phyloP scores from a whole-genome alignment of 1,140 invertebrate species.

The Calephelis virginiensis region DNA sequence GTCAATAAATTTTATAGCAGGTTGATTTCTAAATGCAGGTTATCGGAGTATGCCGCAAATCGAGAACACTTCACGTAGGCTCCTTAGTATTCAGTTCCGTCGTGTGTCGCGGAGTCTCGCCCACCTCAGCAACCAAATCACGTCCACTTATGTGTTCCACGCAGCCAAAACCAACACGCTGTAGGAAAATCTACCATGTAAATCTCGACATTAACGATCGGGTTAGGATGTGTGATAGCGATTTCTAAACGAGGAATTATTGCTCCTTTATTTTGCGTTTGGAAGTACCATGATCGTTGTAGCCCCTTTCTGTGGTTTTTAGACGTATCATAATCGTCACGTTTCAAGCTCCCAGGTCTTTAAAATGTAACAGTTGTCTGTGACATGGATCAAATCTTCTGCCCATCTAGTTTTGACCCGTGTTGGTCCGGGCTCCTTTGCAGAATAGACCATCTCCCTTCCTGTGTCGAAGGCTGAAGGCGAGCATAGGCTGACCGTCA shows the following conservation, averaged over 20 bases:
- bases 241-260: constrained; percentile 43
- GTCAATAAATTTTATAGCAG: constrained; percentile 71
- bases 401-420: too few species aligned
- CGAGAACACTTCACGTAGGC: constrained; percentile 60
- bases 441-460: too few species aligned
- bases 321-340: too few species aligned
- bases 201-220: constrained; percentile 74
- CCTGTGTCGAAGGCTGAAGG: too few species aligned
- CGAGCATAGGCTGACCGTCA: too few species aligned
- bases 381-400: too few species aligned
- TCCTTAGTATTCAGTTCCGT: constrained; percentile 69
- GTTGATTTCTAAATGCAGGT: constrained; percentile 73
- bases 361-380: too few species aligned
- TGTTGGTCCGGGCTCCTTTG: too few species aligned
- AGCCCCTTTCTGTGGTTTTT: too few species aligned
- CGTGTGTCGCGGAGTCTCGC: constrained; percentile 50
- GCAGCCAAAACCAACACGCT: constrained; percentile 74
- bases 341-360: too few species aligned
- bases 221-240: constrained; percentile 62
- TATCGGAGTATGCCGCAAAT: constrained; percentile 74
- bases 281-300: too few species aligned
- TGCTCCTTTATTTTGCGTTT: background rate
- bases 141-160: constrained; percentile 75
- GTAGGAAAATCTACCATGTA: constrained; percentile 72
- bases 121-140: constrained; percentile 61